Evolutionary conservation across 2,113 vertebrate genomes (phyloP), one percentile per base, ranked within the genome.

Genomic region (Cyanoramphus novaezelandiae): DNA sequence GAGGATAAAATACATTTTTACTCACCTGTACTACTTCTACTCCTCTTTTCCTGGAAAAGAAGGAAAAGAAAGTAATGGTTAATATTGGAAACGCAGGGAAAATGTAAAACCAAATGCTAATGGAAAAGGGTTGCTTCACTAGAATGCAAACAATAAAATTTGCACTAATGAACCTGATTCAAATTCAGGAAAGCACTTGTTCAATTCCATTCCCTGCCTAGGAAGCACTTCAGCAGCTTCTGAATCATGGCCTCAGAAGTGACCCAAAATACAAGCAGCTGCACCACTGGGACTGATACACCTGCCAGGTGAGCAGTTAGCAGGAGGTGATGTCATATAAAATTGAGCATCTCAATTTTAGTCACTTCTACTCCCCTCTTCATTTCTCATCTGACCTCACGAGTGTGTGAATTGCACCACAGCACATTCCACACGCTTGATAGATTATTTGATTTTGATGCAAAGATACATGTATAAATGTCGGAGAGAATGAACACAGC

Each of bases 1-100:
- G 11, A 14, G 25, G 47, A 13, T 13, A 28, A 53, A 80, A 85
- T 5, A 14, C 1, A 55, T 50, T 46, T 81, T 90, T 96, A 97
- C 99, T 99, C 98, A 99, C 99, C 99, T 99, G 99, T 88, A 99
- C 97, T 79, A 99, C 99, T 96, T 99, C 99, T 90, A 99, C 99
- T 76, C 99, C 99, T 97, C 99, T 98, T 98, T 99, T 99, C 98
- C 99, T 99, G 97, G 46, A 98, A 96, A 97, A 92, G 69, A 90
- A 77, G 77, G 70, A 70, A 72, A 62, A 90, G 78, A 44, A 85
- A 68, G 14, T 17, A 91, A 74, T 28, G 4, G 71, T 97, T 96
- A 98, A 77, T 91, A 68, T 60, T 35, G 47, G 64, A 69, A 95
- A 60, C 2, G 5, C 24, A 24, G 35, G 16, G 33, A 24, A 82